Evolutionary conservation across 2,888 invertebrate species (phyloP).

Genomic region (Pardosa pseudoannulata): DNA sequence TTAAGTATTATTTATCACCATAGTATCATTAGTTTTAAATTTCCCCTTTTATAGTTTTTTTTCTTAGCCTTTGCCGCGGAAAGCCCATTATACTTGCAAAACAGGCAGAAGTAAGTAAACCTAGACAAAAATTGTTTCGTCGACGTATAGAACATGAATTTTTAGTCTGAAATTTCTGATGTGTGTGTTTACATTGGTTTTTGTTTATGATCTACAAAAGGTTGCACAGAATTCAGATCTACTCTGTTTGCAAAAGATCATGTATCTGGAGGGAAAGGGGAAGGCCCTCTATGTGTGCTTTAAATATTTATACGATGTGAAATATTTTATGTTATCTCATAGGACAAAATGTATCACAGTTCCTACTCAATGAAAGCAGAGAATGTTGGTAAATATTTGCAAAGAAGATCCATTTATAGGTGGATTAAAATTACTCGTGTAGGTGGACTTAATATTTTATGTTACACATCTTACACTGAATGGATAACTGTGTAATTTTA

Average conservation of each 20-base stretch:
- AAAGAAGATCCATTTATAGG: too few relatives aligned
- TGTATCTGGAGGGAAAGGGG: not conserved
- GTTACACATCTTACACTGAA: too few relatives aligned
- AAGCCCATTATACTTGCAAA: slow-evolving; percentile 10
- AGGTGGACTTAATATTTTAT: too few relatives aligned
- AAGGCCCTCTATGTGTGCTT: not conserved
- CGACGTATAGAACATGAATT: not conserved
- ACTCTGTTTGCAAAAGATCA: not conserved
- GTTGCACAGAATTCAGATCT: not conserved
- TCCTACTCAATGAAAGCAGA: not conserved
- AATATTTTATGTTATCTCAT: not conserved
- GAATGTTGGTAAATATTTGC: not conserved
- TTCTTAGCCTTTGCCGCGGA: not conserved
- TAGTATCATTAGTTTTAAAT: slow-evolving; percentile 66
- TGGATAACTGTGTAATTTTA: too few relatives aligned
- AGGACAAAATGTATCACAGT: not conserved
- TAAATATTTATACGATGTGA: not conserved
- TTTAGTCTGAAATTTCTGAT: not conserved
- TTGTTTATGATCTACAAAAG: not conserved
- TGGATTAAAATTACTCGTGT: too few relatives aligned
- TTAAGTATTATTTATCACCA: slow-evolving; percentile 64
- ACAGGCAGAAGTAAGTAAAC: not conserved
- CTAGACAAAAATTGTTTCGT: slow-evolving; percentile 4
- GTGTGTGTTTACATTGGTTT: not conserved
- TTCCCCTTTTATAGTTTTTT: slow-evolving; percentile 10